Conservation (phyloP, 2,888 invertebrate species). For the Rhabditoides inermis region DNA sequence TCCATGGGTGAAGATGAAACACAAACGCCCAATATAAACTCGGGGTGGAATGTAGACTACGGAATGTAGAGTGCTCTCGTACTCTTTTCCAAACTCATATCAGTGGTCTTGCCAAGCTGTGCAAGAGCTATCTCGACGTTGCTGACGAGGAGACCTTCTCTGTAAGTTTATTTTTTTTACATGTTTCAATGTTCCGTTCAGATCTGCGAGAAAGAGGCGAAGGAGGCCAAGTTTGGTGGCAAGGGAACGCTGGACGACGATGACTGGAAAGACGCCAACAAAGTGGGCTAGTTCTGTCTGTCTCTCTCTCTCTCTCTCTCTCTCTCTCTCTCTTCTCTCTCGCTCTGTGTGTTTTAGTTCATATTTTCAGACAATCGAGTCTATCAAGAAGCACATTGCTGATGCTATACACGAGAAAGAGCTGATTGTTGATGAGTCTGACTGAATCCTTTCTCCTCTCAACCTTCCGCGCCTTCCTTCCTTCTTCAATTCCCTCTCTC, state of each 20-base stretch:
- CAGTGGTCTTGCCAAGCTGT: conserved; percentile 18
- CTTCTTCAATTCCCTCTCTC: no score
- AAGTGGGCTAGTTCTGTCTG: conserved; percentile 14
- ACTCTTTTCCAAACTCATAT: neutral
- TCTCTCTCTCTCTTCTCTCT: no score
- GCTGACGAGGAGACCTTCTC: conserved; percentile 35
- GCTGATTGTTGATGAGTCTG: conserved; percentile 18
- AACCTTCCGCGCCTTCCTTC: no score
- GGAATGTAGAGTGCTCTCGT: neutral
- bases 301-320: neutral
- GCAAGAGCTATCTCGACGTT: conserved; percentile 35
- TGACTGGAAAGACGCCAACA: conserved; percentile 28
- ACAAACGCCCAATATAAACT: no score
- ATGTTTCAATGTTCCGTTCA: conserved; percentile 5
- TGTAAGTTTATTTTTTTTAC: conserved; percentile 8
- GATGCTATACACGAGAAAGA: conserved; percentile 28
- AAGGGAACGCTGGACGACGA: conserved; percentile 30
- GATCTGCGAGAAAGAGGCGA: conserved; percentile 27
- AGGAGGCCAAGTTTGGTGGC: conserved; percentile 34
- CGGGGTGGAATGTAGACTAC: neutral
- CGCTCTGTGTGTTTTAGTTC: no score
- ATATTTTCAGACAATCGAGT: conserved; percentile 6
- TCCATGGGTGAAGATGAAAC: neutral
- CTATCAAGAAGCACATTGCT: conserved; percentile 24
- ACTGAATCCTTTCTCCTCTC: no score